Conservation (phyloP, 2,888 invertebrate genomes). For the Pycnomerus fuliginosus region DNA sequence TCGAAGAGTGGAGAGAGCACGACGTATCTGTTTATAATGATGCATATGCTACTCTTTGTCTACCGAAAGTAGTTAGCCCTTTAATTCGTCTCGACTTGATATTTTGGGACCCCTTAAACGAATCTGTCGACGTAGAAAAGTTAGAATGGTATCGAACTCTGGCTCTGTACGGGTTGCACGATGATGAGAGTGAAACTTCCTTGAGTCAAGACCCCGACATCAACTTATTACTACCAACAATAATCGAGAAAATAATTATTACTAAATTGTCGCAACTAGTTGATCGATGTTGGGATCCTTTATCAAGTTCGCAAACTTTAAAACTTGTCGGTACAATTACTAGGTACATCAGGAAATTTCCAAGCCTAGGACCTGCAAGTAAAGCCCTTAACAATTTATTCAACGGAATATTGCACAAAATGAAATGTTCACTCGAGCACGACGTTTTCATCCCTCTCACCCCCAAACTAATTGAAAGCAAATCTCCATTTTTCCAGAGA, state of each 20-base stretch:
- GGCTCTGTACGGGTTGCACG: slow-evolving; percentile 67
- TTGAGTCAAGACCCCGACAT: slow-evolving; percentile 80
- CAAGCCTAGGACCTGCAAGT: slow-evolving; percentile 62
- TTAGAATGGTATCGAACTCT: slow-evolving; percentile 84
- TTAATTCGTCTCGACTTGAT: slow-evolving; percentile 69
- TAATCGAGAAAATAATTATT: slow-evolving; percentile 85
- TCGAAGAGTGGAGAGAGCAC: slow-evolving; percentile 82
- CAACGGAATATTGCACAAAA: slow-evolving; percentile 69
- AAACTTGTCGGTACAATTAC: slow-evolving; percentile 73
- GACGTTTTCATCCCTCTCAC: slow-evolving; percentile 94
- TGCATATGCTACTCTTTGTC: slow-evolving; percentile 88
- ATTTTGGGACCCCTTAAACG: slow-evolving; percentile 63
- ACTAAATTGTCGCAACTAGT: slow-evolving; percentile 73
- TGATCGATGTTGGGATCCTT: slow-evolving; percentile 86
- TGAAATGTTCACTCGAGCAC: slow-evolving; percentile 76
- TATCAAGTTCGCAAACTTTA: slow-evolving; percentile 85
- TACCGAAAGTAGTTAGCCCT: slow-evolving; percentile 85
- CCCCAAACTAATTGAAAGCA: slow-evolving; percentile 68
- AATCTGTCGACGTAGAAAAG: slow-evolving; percentile 75
- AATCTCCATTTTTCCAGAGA: slow-evolving; percentile 74
- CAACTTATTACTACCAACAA: slow-evolving; percentile 78
- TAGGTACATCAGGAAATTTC: slow-evolving; percentile 68
- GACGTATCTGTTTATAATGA: slow-evolving; percentile 82
- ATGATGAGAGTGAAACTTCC: slow-evolving; percentile 64
- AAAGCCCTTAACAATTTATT: slow-evolving; percentile 67